phyloP scores from a whole-genome alignment of 2,797 vertebrate species.

The Typhlichthys eigenmanni region DNA sequence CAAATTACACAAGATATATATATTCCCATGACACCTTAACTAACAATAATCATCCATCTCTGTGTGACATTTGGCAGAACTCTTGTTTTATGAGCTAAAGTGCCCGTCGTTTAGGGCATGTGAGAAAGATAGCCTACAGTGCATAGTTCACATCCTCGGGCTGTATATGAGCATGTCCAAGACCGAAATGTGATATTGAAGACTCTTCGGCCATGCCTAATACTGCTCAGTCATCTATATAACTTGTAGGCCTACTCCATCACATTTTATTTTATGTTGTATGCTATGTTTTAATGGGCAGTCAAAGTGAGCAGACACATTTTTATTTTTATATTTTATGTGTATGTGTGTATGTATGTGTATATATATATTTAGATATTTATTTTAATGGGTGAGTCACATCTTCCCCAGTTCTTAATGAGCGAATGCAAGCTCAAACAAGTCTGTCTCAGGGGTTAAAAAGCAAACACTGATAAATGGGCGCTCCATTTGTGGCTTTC shows the following conservation, averaged over 20 bases:
- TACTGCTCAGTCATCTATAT: no score
- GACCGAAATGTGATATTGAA: constrained; percentile 50
- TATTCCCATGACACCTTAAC: constrained; percentile 72
- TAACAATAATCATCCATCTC: constrained; percentile 70
- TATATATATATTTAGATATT: no score
- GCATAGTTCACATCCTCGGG: constrained; percentile 56
- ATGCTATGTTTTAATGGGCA: no score
- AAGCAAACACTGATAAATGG: constrained; percentile 28
- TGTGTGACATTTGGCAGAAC: constrained; percentile 67
- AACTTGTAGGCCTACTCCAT: not conserved
- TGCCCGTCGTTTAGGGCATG: constrained; percentile 59
- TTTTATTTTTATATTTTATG: no score
- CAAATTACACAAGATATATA: constrained; percentile 70
- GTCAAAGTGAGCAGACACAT: no score
- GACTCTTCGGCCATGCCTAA: constrained; percentile 51
- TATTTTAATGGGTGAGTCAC: constrained; percentile 7
- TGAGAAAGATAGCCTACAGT: constrained; percentile 64
- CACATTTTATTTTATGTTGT: not conserved
- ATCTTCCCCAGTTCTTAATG: constrained; percentile 14
- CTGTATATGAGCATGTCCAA: constrained; percentile 56
- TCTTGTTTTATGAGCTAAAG: constrained; percentile 73
- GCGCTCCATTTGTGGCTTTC: constrained; percentile 37
- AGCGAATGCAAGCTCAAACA: constrained; percentile 53
- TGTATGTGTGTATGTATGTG: no score
- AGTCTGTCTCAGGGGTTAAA: constrained; percentile 36